phyloP scores from a whole-genome alignment of 2,888 invertebrate species.

The Volucella bombylans region DNA sequence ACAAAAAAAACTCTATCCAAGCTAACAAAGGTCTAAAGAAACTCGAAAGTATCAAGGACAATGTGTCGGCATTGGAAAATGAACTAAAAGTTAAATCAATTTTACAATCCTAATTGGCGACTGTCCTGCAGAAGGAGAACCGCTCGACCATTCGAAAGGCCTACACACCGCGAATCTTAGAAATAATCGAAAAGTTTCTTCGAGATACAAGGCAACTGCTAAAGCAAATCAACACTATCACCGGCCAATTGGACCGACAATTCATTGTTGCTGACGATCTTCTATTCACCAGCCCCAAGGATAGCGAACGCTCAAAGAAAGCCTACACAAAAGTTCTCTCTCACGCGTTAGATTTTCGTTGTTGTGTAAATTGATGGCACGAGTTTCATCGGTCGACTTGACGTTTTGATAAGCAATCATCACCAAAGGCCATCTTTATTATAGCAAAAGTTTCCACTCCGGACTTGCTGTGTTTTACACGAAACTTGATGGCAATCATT shows the following conservation, averaged over 20 bases:
- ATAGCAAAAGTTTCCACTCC: too few species aligned
- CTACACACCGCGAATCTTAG: constrained; percentile 95
- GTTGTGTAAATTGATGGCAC: too few species aligned
- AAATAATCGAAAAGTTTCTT: constrained; percentile 96
- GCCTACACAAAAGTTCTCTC: constrained; percentile 86
- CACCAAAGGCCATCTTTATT: too few species aligned
- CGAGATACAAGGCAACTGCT: constrained; percentile 94
- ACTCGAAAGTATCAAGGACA: constrained; percentile 76
- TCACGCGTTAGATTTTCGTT: too few species aligned
- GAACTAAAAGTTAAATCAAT: constrained; percentile 81
- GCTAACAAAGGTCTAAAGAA: constrained; percentile 69
- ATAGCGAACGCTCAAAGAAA: constrained; percentile 92
- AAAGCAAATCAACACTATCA: constrained; percentile 95
- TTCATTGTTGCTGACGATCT: constrained; percentile 97
- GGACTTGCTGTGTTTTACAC: too few species aligned
- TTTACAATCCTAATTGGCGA: constrained; percentile 82
- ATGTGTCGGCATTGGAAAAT: constrained; percentile 81
- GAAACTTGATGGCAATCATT: too few species aligned
- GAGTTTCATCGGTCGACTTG: too few species aligned
- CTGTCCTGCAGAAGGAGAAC: constrained; percentile 84
- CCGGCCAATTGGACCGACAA: constrained; percentile 95
- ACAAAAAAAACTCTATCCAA: constrained; percentile 76
- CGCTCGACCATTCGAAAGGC: constrained; percentile 86
- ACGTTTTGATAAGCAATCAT: too few species aligned
- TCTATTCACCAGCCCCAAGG: constrained; percentile 96